Evolutionary conservation across 2,113 vertebrate species (phyloP), one percentile per base, ranked within the genome.

Genomic region (Nothocercus nigrocapillus): DNA sequence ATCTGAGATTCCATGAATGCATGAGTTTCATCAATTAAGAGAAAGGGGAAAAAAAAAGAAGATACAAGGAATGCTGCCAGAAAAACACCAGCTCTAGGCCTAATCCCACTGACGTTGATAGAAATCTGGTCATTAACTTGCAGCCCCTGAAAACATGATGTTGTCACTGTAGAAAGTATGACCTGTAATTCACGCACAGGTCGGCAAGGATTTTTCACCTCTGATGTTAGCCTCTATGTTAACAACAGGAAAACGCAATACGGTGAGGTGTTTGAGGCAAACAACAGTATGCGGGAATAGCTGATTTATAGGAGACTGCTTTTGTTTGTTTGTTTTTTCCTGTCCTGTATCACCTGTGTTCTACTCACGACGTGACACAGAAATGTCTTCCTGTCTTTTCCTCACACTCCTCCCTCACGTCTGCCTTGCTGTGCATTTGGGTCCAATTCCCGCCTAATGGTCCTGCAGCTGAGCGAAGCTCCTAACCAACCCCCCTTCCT

Each of bases 371-470:
- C 12, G n/a, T 32, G 28, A 77, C 24, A 70, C n/a, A 47, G 30
- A 86, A 44, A 68, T 18, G 10, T 34, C 14, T 63, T 76, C 42
- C 58, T 12, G 6, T 38, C 5, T 20, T 21, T 58, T 83, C 32
- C 14, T 91, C 21, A n/a, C 1, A 8, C 28, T 34, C 21, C 76
- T 62, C 13, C 22, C 62, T 21, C 4, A 56, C 34, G 67, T 89
- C 7, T 5, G 25, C 0, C 2, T 42, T 2, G 2, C 51, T 78
- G 27, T 58, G 11, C 6, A 11, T 69, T 42, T 88, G 28, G 9
- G 2, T 34, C 13, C 40, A n/a, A 42, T 44, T 16, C 13, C 2
- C 0, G 13, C 49, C 10, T 45, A 18, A 34, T 68, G 13, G 21
- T 11, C 7, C 10, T 82, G 24, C 32, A 8, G 10, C 36, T 58